Percentiles rank a stretch among this genome's conserved stretches.
phyloP scores from a whole-genome alignment of 2,113 vertebrate species.

The Thalassarche chlororhynchos region DNA sequence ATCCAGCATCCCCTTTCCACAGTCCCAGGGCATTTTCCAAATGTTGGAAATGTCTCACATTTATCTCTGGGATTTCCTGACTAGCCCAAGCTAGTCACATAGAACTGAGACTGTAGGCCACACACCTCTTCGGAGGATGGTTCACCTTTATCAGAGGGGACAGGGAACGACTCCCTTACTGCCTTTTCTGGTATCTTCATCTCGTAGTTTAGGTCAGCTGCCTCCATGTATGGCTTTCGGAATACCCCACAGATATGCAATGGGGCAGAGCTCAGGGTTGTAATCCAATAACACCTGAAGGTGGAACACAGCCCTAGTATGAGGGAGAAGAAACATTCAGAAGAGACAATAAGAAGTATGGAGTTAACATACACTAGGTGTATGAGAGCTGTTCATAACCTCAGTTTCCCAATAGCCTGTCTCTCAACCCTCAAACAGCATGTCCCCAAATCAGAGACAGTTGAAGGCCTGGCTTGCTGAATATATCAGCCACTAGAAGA shows the following conservation, averaged over 20 bases:
- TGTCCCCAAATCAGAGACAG: fast-evolving
- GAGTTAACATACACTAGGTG: neutral
- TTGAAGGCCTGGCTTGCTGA: neutral
- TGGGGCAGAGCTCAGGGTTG: neutral
- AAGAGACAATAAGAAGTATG: neutral
- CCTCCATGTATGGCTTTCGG: neutral
- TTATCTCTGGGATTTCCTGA: neutral
- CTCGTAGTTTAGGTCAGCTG: neutral
- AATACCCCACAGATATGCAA: neutral
- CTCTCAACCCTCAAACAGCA: neutral
- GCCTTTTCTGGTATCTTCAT: neutral
- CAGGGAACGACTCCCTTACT: neutral
- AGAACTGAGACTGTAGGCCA: neutral
- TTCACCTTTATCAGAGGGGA: neutral
- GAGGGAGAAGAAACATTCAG: neutral
- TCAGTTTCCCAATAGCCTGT: neutral
- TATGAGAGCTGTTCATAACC: neutral
- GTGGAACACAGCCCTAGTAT: neutral
- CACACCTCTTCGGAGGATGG: neutral
- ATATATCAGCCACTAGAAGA: neutral
- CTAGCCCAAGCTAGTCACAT: neutral
- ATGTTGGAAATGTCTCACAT: neutral
- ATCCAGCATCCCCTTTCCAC: neutral
- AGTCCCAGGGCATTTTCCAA: neutral
- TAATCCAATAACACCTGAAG: neutral